These are phyloP conservation scores for Oscheius sp. DNA, from an alignment of 2,888 invertebrate genomes.

Conservation along the genomic window DNA sequence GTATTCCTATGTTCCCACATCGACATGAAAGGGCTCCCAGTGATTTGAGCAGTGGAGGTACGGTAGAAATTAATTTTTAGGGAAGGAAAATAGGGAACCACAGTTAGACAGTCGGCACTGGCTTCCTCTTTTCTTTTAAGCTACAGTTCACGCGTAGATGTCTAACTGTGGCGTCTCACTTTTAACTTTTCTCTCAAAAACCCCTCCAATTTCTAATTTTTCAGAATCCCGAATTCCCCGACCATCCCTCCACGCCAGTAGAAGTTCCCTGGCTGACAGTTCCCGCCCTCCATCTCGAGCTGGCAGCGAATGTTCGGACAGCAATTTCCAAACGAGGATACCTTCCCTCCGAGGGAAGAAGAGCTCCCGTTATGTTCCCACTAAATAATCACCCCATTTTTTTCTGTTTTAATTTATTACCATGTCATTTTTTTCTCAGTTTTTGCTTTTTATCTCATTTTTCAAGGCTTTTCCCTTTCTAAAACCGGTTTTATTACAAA, in stretches of 20 bases:
- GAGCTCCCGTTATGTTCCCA: slow-evolving; percentile 24
- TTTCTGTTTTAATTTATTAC: too few relatives aligned
- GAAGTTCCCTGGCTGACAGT: slow-evolving; percentile 41
- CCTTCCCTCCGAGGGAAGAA: slow-evolving; percentile 67
- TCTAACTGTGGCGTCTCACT: too few relatives aligned
- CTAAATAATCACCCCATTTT: slow-evolving; percentile 9
- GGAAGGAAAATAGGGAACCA: too few relatives aligned
- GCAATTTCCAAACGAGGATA: slow-evolving; percentile 56
- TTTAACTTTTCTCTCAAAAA: too few relatives aligned
- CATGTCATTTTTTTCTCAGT: neutral
- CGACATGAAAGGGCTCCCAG: slow-evolving; percentile 46
- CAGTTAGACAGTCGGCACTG: too few relatives aligned
- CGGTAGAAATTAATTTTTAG: neutral
- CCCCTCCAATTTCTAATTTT: neutral
- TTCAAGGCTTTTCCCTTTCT: too few relatives aligned
- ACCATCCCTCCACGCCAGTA: slow-evolving; percentile 35
- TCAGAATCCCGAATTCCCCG: slow-evolving; percentile 24
- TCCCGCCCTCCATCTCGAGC: slow-evolving; percentile 58
- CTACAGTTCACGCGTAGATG: neutral
- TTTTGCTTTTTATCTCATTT: neutral
- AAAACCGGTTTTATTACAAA: neutral
- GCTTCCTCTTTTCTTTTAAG: too few relatives aligned
- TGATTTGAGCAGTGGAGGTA: slow-evolving; percentile 44
- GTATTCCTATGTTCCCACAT: slow-evolving; percentile 83
- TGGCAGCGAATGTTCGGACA: slow-evolving; percentile 51